Percentiles rank a stretch among this genome's conserved stretches.
Evolutionary conservation across 2,113 vertebrate species (phyloP).

Genomic region (Rhinogobius similis): DNA sequence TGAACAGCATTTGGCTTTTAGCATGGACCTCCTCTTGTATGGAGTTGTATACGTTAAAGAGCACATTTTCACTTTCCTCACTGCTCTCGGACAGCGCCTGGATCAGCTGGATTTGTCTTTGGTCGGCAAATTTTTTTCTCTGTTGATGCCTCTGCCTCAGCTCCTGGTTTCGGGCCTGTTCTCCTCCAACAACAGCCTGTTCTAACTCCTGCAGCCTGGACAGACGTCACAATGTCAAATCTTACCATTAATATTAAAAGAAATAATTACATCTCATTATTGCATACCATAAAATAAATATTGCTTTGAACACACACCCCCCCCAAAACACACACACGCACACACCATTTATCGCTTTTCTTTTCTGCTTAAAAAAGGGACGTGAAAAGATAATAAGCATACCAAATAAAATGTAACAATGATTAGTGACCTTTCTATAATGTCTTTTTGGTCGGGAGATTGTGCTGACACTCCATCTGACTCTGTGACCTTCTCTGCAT

Average conservation of each 20-base stretch:
- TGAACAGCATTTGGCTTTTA: conserved; percentile 83
- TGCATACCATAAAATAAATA: no score
- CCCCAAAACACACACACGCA: no score
- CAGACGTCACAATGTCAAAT: neutral
- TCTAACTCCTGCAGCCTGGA: conserved; percentile 87
- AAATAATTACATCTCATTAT: no score
- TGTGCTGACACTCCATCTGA: conserved; percentile 28
- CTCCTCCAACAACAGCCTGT: conserved; percentile 83
- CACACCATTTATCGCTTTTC: no score
- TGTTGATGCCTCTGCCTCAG: conserved; percentile 79
- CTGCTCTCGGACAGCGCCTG: conserved; percentile 75
- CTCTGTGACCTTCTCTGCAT: conserved; percentile 6
- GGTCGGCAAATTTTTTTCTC: conserved; percentile 77
- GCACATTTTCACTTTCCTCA: conserved; percentile 80
- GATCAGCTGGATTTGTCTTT: conserved; percentile 81
- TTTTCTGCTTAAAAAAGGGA: no score
- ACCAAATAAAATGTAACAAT: no score
- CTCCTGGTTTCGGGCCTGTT: conserved; percentile 87
- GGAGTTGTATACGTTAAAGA: conserved; percentile 84
- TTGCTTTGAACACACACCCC: no score
- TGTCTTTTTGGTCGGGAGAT: conserved; percentile 79
- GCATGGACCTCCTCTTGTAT: conserved; percentile 87
- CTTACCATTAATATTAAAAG: neutral
- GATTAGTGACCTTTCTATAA: conserved; percentile 79
- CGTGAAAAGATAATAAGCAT: no score